Evolutionary conservation across 2,797 vertebrate genomes (phyloP).

Genomic region (Clarias fuscus): DNA sequence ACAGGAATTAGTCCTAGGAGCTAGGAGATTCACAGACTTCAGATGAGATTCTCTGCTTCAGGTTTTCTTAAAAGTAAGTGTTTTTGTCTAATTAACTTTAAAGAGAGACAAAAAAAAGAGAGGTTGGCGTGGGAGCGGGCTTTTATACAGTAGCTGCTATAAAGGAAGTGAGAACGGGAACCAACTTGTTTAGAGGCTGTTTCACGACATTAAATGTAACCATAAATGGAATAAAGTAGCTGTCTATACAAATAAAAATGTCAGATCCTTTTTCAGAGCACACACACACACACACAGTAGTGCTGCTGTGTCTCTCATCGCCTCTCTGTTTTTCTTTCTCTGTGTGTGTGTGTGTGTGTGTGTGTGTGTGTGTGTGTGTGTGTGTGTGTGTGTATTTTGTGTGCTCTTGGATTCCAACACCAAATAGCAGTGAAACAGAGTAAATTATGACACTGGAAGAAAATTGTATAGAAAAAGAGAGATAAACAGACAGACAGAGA

Average conservation of each 20-base stretch:
- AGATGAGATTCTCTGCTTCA: not conserved
- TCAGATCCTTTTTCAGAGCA: not conserved
- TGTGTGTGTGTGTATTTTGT: not conserved
- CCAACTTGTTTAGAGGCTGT: too few relatives aligned
- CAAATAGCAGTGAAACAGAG: not conserved
- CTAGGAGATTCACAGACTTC: too few relatives aligned
- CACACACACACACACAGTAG: not conserved
- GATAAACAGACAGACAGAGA: not conserved
- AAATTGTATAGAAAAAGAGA: not conserved
- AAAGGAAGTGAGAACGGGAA: not conserved
- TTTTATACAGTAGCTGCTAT: not conserved
- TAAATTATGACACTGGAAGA: not conserved
- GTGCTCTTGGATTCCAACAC: not conserved
- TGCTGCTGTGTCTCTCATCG: not conserved
- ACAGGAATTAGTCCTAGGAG: too few relatives aligned
- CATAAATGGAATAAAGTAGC: not conserved
- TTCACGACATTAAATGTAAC: not conserved
- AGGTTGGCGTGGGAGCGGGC: too few relatives aligned
- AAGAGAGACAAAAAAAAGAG: too few relatives aligned
- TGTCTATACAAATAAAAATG: not conserved
- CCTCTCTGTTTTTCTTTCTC: not conserved
- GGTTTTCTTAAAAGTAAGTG: too few relatives aligned
- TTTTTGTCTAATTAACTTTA: too few relatives aligned
- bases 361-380: not conserved
- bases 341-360: not conserved